Evolutionary conservation across 2,113 vertebrate genomes (phyloP).

Genomic region (Montifringilla adamsi): DNA sequence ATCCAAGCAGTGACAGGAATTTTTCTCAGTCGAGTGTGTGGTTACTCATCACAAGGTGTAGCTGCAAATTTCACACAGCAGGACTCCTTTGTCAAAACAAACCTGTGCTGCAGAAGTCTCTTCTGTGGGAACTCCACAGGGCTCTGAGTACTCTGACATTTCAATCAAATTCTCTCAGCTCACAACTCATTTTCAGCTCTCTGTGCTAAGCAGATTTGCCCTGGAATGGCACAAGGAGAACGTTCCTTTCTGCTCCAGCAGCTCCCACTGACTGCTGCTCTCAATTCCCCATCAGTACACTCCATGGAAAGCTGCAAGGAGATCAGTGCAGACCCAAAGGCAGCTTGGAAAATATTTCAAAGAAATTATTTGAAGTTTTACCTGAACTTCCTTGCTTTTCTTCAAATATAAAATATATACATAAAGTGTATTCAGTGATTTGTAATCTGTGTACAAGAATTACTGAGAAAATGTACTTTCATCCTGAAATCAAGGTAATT

Average conservation of each 20-base stretch:
- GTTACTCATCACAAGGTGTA: conserved; percentile 1
- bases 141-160: conserved; percentile 44
- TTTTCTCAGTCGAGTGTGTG: neutral
- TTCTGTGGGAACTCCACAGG: neutral
- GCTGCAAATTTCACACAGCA: conserved; percentile 3
- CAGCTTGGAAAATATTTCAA: neutral
- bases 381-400: neutral
- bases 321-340: neutral
- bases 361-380: neutral
- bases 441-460: neutral
- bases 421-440: neutral
- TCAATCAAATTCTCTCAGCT: conserved; percentile 13
- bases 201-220: neutral
- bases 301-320: neutral
- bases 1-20: neutral
- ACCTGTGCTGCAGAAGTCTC: neutral
- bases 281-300: neutral
- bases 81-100: conserved; percentile 23
- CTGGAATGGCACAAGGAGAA: neutral
- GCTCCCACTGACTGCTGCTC: accelerated
- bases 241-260: accelerated
- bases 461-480: neutral
- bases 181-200: neutral
- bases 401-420: neutral
- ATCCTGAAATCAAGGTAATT: neutral